These are phyloP conservation scores for Chelonus formosanus DNA, from an alignment of 2,888 invertebrate species.

Conservation along the genomic window DNA sequence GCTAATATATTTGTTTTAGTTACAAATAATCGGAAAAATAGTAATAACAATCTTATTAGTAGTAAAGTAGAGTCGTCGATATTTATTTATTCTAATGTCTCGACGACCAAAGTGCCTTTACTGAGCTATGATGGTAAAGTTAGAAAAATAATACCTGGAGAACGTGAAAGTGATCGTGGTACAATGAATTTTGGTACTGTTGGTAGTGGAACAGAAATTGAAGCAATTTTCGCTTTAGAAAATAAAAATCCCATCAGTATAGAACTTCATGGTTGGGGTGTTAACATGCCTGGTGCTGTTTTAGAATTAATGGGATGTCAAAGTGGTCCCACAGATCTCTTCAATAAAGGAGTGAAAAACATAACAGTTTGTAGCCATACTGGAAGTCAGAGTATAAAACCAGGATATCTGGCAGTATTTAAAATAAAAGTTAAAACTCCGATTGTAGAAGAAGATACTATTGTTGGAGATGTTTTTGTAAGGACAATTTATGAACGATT, in stretches of 20 bases:
- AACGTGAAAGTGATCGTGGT: constrained; percentile 56
- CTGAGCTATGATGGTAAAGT: constrained; percentile 79
- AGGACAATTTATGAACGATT: constrained; percentile 76
- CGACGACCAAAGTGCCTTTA: constrained; percentile 75
- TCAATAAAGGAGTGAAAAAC: constrained; percentile 58
- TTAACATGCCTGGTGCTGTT: constrained; percentile 70
- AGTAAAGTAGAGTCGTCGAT: constrained; percentile 71
- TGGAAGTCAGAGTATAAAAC: constrained; percentile 66
- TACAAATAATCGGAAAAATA: constrained; percentile 66
- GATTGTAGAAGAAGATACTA: constrained; percentile 73
- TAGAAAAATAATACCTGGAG: constrained; percentile 59
- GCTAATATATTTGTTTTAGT: constrained; percentile 70
- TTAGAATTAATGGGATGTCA: constrained; percentile 73
- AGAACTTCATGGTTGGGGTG: constrained; percentile 70
- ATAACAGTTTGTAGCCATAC: constrained; percentile 59
- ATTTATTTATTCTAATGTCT: constrained; percentile 78
- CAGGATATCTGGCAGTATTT: constrained; percentile 75
- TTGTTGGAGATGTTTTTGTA: constrained; percentile 76
- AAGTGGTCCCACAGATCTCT: constrained; percentile 63
- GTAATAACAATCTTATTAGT: constrained; percentile 56
- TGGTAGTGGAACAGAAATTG: constrained; percentile 72
- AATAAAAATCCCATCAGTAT: constrained; percentile 82
- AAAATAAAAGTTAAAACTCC: constrained; percentile 77
- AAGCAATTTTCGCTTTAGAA: constrained; percentile 75
- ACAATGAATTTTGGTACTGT: constrained; percentile 74